Conservation (phyloP, 2,888 invertebrate species). For the Pyralis farinalis region DNA sequence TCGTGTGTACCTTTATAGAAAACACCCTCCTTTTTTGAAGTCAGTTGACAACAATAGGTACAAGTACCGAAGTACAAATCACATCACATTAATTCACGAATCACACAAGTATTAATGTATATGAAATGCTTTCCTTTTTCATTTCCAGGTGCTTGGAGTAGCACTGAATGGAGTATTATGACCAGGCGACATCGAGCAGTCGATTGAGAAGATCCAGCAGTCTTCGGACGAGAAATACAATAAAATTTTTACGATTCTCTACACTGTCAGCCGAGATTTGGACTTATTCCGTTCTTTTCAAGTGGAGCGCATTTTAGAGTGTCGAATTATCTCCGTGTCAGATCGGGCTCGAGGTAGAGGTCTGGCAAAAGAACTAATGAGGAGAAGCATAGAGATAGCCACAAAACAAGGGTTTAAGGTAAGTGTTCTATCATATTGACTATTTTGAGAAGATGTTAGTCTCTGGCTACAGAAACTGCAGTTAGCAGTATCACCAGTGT, state of each 20-base stretch:
- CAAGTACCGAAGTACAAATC: too few species aligned
- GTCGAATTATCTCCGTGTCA: constrained; percentile 90
- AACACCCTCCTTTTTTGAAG: too few species aligned
- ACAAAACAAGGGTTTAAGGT: constrained; percentile 86
- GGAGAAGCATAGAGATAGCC: constrained; percentile 84
- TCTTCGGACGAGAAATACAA: constrained; percentile 86
- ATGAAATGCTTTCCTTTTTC: neutral
- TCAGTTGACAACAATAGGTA: too few species aligned
- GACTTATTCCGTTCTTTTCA: constrained; percentile 84
- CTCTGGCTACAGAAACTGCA: too few species aligned
- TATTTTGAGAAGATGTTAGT: too few species aligned
- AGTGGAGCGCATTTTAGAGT: constrained; percentile 88
- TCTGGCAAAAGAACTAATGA: constrained; percentile 86
- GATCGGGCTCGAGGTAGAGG: constrained; percentile 86
- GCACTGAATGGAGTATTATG: constrained; percentile 88
- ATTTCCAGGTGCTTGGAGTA: constrained; percentile 87
- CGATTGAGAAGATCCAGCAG: constrained; percentile 84
- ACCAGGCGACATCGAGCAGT: constrained; percentile 86
- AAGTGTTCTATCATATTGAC: too few species aligned
- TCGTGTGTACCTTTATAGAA: too few species aligned
- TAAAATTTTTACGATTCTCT: constrained; percentile 89
- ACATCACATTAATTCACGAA: too few species aligned
- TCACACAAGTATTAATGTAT: too few species aligned
- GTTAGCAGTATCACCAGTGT: too few species aligned
- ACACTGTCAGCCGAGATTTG: constrained; percentile 84